Evolutionary conservation across 2,888 invertebrate genomes (phyloP).

Genomic region (Phragmatobia fuliginosa): DNA sequence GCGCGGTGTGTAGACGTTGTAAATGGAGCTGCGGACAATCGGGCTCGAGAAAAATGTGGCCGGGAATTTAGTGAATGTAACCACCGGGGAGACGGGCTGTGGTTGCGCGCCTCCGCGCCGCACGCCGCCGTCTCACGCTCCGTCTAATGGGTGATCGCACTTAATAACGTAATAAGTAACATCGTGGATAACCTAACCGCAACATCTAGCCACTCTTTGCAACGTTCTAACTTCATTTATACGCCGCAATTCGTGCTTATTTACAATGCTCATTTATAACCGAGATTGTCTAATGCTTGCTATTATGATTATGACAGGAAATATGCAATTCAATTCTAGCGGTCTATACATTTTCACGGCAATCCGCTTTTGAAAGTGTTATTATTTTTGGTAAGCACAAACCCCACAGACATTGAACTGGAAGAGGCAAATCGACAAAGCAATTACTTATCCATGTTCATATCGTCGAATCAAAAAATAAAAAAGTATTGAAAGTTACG

Average conservation of each 20-base stretch:
- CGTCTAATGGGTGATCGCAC: conserved; percentile 72
- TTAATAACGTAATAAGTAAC: conserved; percentile 76
- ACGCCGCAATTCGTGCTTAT: conserved; percentile 45
- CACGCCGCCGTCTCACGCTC: conserved; percentile 63
- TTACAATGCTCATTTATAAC: conserved; percentile 40
- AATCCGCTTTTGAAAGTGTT: conserved; percentile 32
- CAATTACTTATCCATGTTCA: conserved; percentile 74
- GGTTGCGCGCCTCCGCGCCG: conserved; percentile 68
- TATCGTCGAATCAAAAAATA: conserved; percentile 67
- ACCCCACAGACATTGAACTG: conserved; percentile 30
- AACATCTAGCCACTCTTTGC: conserved; percentile 49
- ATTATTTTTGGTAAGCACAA: conserved; percentile 30
- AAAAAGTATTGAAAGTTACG: conserved; percentile 70
- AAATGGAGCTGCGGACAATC: conserved; percentile 86
- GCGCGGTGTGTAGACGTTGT: conserved; percentile 86
- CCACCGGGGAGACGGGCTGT: conserved; percentile 74
- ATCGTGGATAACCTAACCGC: conserved; percentile 68
- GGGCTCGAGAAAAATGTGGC: conserved; percentile 82
- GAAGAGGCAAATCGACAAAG: conserved; percentile 61
- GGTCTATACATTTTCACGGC: conserved; percentile 19
- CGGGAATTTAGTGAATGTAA: conserved; percentile 84
- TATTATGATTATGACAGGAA: conserved; percentile 22
- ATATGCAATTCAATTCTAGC: conserved; percentile 23
- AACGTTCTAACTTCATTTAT: conserved; percentile 46
- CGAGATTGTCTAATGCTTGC: conserved; percentile 33